Evolutionary conservation across 23 tunicate genomes (phyloP).

Genomic region (Styela clava): DNA sequence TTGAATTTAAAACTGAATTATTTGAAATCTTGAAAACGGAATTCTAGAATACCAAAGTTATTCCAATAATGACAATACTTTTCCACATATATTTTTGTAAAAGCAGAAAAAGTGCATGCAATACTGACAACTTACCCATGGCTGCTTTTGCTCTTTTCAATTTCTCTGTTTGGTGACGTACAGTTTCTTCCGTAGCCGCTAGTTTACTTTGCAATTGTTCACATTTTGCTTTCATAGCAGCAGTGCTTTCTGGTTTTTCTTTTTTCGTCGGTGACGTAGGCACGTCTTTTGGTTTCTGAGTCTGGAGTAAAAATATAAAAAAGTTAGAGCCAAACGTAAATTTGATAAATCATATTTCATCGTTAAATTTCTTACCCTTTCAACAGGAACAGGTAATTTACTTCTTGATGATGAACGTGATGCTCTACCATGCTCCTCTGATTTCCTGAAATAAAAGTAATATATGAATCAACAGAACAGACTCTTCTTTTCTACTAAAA

Average conservation of each 20-base stretch:
- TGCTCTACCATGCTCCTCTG: background rate
- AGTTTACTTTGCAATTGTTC: conserved; percentile 58
- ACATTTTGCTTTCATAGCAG: conserved; percentile 12
- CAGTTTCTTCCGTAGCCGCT: conserved; percentile 84
- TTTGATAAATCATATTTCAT: too few relatives aligned
- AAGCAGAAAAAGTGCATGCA: too few relatives aligned
- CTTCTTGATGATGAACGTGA: conserved; percentile 23
- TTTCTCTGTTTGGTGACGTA: conserved; percentile 79
- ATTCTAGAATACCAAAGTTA: too few relatives aligned
- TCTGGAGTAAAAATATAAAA: too few relatives aligned
- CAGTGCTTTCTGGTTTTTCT: conserved; percentile 61
- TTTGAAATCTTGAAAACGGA: too few relatives aligned
- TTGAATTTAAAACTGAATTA: too few relatives aligned
- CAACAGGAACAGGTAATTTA: conserved; percentile 58
- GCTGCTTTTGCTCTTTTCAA: conserved; percentile 66
- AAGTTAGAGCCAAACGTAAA: too few relatives aligned
- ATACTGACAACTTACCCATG: conserved; percentile 42
- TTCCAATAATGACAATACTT: too few relatives aligned
- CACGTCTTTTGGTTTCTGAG: background rate
- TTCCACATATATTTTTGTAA: too few relatives aligned
- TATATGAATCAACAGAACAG: too few relatives aligned
- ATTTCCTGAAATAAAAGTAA: background rate
- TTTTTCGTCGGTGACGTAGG: background rate
- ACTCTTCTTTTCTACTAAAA: too few relatives aligned
- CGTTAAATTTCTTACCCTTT: conserved; percentile 27